A percentile compares a stretch with the other conserved stretches of the same genome.
Conservation (phyloP, 2,888 invertebrate genomes). For the Lepidocyrtinus sp. region DNA sequence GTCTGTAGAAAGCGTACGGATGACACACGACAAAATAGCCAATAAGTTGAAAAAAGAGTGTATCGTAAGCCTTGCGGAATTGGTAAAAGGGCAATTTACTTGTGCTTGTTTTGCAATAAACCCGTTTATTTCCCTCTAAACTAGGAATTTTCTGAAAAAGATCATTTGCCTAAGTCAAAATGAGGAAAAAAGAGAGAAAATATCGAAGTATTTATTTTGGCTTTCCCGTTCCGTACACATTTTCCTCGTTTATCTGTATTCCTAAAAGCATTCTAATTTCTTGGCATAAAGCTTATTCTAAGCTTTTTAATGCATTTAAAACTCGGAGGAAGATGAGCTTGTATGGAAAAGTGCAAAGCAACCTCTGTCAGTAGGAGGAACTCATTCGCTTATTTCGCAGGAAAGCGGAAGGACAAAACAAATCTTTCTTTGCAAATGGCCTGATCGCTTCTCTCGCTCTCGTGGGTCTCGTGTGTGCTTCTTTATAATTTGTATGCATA, state of each 20-base stretch:
- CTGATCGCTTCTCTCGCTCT: background rate
- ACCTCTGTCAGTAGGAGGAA: too few relatives aligned
- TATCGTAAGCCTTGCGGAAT: too few relatives aligned
- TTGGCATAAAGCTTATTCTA: background rate
- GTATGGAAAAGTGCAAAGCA: too few relatives aligned
- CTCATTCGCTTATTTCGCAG: background rate
- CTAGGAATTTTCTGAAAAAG: constrained; percentile 13
- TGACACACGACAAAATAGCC: background rate
- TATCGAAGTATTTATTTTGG: background rate
- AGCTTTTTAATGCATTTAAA: background rate
- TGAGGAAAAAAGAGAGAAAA: constrained; percentile 13
- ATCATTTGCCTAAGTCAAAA: constrained; percentile 53
- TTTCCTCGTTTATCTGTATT: background rate
- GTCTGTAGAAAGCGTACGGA: background rate
- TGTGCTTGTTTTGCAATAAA: background rate
- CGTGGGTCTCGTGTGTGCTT: too few relatives aligned
- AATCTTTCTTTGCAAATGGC: background rate
- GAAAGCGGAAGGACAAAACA: background rate
- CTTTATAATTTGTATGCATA: background rate
- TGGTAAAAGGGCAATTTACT: constrained; percentile 36
- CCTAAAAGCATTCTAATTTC: background rate
- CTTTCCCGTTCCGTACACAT: background rate
- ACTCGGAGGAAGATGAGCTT: too few relatives aligned
- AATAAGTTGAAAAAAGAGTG: constrained; percentile 20
- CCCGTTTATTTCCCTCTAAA: background rate